Evolutionary conservation across 1,140 invertebrate genomes (phyloP).

Genomic region (Temnothorax longispinosus): DNA sequence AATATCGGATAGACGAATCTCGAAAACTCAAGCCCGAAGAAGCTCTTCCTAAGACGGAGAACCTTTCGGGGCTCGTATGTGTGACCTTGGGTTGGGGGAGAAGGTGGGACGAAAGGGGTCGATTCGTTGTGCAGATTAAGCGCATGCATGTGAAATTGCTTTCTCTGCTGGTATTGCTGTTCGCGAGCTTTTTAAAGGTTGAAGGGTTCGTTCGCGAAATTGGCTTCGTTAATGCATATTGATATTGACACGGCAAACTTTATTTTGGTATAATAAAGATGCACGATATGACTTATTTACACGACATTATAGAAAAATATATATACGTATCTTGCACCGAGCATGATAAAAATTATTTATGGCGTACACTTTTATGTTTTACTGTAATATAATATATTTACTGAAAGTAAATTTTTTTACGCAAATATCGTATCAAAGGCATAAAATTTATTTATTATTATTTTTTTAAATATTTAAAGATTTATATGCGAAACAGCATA

Average conservation of each 20-base stretch:
- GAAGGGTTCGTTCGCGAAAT: not conserved
- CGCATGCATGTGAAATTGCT: slow-evolving; percentile 35
- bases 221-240: slow-evolving; percentile 7
- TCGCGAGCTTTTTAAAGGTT: slow-evolving; percentile 47
- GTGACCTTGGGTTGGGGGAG: slow-evolving; percentile 9
- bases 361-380: not conserved
- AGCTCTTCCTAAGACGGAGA: slow-evolving; percentile 4
- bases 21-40: not conserved
- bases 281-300: not conserved
- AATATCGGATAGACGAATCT: slow-evolving; percentile 21
- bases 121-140: slow-evolving; percentile 50
- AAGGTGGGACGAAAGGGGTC: slow-evolving; percentile 20
- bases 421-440: not conserved
- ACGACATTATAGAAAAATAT: not conserved
- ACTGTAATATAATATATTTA: not conserved
- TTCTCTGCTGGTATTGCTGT: not conserved
- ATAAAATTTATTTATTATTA: not conserved
- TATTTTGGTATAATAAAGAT: not conserved
- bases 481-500: not conserved
- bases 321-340: not conserved
- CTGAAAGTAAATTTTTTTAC: not conserved
- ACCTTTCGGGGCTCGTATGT: slow-evolving; percentile 6
- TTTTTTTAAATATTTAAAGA: not conserved
- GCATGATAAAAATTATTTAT: not conserved
- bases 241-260: not conserved